phyloP scores from a whole-genome alignment of 2,797 vertebrate genomes.

The Enteromius argenteus region DNA sequence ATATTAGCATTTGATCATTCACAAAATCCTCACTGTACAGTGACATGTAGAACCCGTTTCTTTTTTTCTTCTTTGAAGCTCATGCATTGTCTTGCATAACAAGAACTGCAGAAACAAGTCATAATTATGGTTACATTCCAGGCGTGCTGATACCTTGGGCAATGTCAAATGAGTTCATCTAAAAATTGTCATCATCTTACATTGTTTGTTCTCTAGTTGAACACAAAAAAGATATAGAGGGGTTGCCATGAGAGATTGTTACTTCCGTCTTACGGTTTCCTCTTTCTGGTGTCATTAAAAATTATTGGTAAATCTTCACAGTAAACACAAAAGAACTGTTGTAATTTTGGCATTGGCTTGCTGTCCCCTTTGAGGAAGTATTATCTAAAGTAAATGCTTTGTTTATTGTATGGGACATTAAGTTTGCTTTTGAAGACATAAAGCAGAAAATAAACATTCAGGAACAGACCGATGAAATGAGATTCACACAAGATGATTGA shows the following conservation, averaged over 20 bases:
- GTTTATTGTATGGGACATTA: not conserved
- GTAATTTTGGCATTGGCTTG: not conserved
- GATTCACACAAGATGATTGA: not conserved
- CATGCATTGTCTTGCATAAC: conserved; percentile 30
- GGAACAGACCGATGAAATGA: not conserved
- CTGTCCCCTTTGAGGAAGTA: not conserved
- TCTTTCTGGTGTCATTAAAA: not conserved
- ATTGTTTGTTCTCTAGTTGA: not conserved
- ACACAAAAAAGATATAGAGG: not conserved
- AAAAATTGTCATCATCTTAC: not conserved
- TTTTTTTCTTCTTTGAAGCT: not conserved
- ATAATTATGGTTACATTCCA: conserved; percentile 17
- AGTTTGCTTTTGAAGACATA: not conserved
- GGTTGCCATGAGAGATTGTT: not conserved
- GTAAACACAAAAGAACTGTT: not conserved
- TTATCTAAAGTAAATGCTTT: not conserved
- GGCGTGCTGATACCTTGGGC: conserved; percentile 3
- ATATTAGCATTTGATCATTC: not conserved
- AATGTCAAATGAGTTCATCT: not conserved
- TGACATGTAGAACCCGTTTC: conserved; percentile 13
- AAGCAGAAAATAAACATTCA: not conserved
- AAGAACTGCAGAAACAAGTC: conserved; percentile 13
- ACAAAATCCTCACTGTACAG: not conserved
- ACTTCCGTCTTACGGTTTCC: not conserved
- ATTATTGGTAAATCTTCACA: not conserved